Base-by-base conservation (phyloP, 2,113 vertebrate genomes). In the Psephotus haematonotus region DNA sequence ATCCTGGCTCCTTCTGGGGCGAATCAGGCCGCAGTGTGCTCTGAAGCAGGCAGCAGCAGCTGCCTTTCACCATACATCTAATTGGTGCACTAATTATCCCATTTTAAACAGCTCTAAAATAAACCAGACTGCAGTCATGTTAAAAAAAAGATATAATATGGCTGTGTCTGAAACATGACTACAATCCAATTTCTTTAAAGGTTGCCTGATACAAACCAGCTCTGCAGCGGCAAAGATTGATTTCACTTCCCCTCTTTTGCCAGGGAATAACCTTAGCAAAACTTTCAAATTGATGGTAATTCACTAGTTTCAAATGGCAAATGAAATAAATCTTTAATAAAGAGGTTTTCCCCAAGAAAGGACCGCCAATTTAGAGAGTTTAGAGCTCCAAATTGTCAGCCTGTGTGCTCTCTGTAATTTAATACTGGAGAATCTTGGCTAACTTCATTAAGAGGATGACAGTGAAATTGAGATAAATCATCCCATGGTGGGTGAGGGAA, bases 281-380 rank as follows among this genome's bases (percentile, higher is more conserved):
- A 91, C 62, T 92, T 95, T 67, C 67, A 95, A 82, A 91, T 50
- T 92, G 72, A 94, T 82, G 46, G 22, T 89, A 92, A 93, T 93
- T 91, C 84, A 79, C 57, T 91, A 37, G 50, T 94, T 92, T 92
- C 57, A 96, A 92, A 89, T 82, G 91, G 69, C 87, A 95, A 88
- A 88, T 13, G 9, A 93, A 93, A 97, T 90, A 95, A 96, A 97
- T 96, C 91, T 86, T 92, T 92, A 86, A 74, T 91, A 97, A 97
- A 96, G 86, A 92, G 60, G 16, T 92, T 95, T 97, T 16, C 46
- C 89, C 86, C 64, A 59, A 92, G 92, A 96, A 84, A 78, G 46
- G 88, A n/a, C 17, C 28, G 65, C 41, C n/a, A 33, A 49, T 91
- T 93, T 86, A 77, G 91, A 92, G 64, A 90, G 75, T 50, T 86